These are phyloP conservation scores for Drosophila persimilis DNA, from an alignment of 1,140 invertebrate species.

Conservation along the genomic window DNA sequence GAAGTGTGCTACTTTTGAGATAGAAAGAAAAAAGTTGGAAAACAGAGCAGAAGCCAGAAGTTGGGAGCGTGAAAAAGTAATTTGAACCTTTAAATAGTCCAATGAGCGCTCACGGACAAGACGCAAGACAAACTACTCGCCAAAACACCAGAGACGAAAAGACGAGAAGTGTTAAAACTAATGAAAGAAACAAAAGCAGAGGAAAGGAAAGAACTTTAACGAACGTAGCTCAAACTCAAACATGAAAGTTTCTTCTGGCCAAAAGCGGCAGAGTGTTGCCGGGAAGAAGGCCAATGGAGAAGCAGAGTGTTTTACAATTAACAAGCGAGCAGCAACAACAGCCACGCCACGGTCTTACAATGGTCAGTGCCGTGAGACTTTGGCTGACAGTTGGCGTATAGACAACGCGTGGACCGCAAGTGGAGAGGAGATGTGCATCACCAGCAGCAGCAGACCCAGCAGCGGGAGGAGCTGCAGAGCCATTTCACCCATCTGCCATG, in stretches of 20 bases:
- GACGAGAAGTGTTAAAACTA: slow-evolving; percentile 72
- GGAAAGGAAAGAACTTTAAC: slow-evolving; percentile 39
- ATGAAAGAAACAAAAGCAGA: slow-evolving; percentile 54
- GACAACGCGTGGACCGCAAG: slow-evolving; percentile 58
- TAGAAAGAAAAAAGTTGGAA: slow-evolving; percentile 9
- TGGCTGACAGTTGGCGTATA: slow-evolving; percentile 59
- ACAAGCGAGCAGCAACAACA: slow-evolving; percentile 30
- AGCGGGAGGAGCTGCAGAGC: slow-evolving; percentile 1
- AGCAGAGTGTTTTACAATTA: slow-evolving; percentile 51
- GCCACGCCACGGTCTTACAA: slow-evolving; percentile 34
- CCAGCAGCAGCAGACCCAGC: slow-evolving; percentile 15
- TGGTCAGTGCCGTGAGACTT: slow-evolving; percentile 32
- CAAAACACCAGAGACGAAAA: slow-evolving; percentile 40
- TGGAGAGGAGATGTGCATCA: slow-evolving; percentile 47
- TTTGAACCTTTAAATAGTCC: slow-evolving; percentile 75
- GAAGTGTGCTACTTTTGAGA: slow-evolving; percentile 43
- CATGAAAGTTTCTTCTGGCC: slow-evolving; percentile 54
- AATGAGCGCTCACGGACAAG: slow-evolving; percentile 38
- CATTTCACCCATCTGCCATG: too few relatives aligned
- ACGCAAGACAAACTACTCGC: slow-evolving; percentile 57
- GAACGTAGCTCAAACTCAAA: slow-evolving; percentile 48
- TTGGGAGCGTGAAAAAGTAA: slow-evolving; percentile 70
- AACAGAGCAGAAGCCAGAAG: slow-evolving; percentile 20
- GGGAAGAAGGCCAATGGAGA: slow-evolving; percentile 1
- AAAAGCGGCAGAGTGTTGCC: neutral